Base-by-base conservation (phyloP, 1,140 invertebrate genomes). In the Bombus cullumanus region DNA sequence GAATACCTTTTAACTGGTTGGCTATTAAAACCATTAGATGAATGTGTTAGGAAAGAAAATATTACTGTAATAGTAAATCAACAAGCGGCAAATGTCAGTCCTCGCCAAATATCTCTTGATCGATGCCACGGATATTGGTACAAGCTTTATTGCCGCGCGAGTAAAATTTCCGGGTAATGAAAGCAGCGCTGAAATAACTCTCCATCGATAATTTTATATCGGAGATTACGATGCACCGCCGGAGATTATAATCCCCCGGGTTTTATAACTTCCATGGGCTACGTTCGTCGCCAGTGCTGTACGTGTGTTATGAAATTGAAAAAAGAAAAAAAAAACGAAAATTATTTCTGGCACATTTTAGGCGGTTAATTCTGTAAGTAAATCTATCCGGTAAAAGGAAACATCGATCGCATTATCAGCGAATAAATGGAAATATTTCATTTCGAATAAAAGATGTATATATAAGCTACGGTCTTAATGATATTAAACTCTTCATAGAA, bases 171-270 rank as follows among this genome's bases (percentile, higher is more conserved):
- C 78, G 83, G 59, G 83, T 78, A 88, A 86, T 86, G 74, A 88
- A 86, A 88, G 83, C 87, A 28, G 62, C 57, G 59, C 87, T 87
- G 88, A 73, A 88, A 86, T 88, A 89, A 89, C 88, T 76, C 82
- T 68, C 34, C 47, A 75, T 76, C 88, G 88, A 88, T 88, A 88
- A 89, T 89, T 89, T 89, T 89, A 77, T 89, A 89, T 89, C 87
- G 83, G 83, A 86, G 78, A 88, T 88, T 81, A 85, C 78, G 85
- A 74, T 75, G 85, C 87, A 88, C 69, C 81, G 73, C 68, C 74
- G 78, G 75, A 74, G 80, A 82, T 89, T 88, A 86, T 89, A 89
- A 89, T 86, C 88, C 83, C 39, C 4, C 39, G 88, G 86, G 62
- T 89, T 89, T 88, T 85, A 88, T 81, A 88, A 79, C 87, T 77